Evolutionary conservation across 64 coral and sea anemone genomes (phyloP).

Genomic region (Acropora tenuis): DNA sequence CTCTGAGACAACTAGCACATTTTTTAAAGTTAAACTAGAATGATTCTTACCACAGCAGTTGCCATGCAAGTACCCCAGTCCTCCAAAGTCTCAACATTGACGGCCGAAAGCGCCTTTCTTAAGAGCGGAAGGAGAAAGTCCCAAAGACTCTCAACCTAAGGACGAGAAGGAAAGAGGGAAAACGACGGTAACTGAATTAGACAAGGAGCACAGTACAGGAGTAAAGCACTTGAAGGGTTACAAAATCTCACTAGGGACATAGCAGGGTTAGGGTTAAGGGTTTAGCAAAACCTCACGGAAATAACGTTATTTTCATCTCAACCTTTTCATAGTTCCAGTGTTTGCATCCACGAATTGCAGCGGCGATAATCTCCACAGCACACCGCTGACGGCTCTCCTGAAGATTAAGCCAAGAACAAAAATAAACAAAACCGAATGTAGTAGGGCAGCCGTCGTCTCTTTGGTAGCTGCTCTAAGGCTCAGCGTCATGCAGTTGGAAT

Average conservation of each 20-base stretch:
- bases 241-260: too few relatives aligned
- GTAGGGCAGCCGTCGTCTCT: too few relatives aligned
- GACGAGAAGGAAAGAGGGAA: neutral
- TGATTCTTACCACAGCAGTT: constrained; percentile 79
- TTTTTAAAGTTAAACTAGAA: neutral
- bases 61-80: constrained; percentile 99
- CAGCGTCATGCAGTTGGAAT: too few relatives aligned
- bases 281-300: neutral
- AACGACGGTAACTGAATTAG: neutral
- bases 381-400: constrained; percentile 95
- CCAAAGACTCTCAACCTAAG: constrained; percentile 79
- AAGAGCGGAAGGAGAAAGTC: constrained; percentile 90
- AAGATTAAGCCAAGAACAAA: neutral
- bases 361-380: constrained; percentile 90
- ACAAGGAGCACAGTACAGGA: too few relatives aligned
- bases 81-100: constrained; percentile 90
- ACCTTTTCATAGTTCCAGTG: constrained; percentile 97
- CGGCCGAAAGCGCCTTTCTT: constrained; percentile 64
- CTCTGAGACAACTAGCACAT: too few relatives aligned
- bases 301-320: neutral
- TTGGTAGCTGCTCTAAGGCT: too few relatives aligned
- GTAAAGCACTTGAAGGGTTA: too few relatives aligned
- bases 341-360: constrained; percentile 94
- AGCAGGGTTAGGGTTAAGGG: too few relatives aligned
- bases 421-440: neutral